Evolutionary conservation across 2,113 vertebrate genomes (phyloP).

Genomic region (Microcebus jonahi): DNA sequence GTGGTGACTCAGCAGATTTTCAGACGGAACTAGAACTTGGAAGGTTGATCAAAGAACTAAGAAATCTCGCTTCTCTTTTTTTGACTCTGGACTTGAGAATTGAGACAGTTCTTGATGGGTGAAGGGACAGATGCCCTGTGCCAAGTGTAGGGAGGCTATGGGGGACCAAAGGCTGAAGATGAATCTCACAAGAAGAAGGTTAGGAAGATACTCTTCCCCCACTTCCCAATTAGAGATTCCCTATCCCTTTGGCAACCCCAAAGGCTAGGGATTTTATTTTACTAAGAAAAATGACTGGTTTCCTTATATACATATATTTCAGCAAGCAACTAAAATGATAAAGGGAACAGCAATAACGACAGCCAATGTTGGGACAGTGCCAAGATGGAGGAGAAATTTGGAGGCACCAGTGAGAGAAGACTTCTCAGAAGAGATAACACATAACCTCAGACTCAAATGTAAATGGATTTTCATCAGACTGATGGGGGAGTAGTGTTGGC

Average conservation of each 20-base stretch:
- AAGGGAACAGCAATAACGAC: not conserved
- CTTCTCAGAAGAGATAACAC: not conserved
- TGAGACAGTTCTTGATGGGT: not conserved
- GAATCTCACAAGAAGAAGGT: not conserved
- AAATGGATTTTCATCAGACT: not conserved
- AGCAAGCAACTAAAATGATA: not conserved
- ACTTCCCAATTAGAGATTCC: not conserved
- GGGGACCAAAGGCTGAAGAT: not conserved
- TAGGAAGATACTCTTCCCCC: not conserved
- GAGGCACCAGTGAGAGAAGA: too few relatives aligned
- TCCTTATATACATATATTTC: not conserved
- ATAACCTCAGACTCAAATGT: not conserved
- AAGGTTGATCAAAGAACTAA: not conserved
- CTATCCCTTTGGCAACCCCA: not conserved
- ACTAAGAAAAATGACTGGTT: slow-evolving; percentile 28
- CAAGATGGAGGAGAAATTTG: not conserved
- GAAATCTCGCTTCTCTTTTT: not conserved
- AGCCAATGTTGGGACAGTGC: not conserved
- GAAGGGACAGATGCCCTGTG: not conserved
- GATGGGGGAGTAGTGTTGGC: not conserved
- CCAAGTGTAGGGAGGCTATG: not conserved
- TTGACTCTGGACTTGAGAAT: not conserved
- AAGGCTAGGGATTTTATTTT: not conserved
- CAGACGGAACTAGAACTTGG: not conserved
- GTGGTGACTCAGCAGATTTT: not conserved